Evolutionary conservation across 2,888 invertebrate genomes (phyloP), one percentile per base, ranked within the genome.

Genomic region (Volucella bombylans): DNA sequence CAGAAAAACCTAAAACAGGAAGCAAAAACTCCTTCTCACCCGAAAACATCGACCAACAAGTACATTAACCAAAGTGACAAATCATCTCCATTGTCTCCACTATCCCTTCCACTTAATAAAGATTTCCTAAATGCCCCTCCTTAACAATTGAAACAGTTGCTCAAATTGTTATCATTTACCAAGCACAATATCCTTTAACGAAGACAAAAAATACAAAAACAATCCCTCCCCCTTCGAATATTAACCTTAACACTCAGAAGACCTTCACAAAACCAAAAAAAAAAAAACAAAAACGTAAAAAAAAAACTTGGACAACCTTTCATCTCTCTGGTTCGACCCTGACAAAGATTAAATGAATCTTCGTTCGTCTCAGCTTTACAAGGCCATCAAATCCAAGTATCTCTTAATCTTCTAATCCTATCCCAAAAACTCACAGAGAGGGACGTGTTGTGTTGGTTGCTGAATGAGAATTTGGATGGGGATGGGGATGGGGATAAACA

Each of bases 301-400:
- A n/a, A 45, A n/a, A 4, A 45, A 45, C 39, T 14, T 14, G 14
- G 14, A 57, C 10, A 57, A 57, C 57, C 31, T 31, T 31, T 31
- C 31, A 31, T 31, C 31, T 31, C 31, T 6, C 31, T 31, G 6
- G 1, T 31, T 31, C 31, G 31, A 31, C 31, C 6, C 31, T 31
- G 31, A 41, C n/a, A 12, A 55, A n/a, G 31, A 55, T 31, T 38
- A 57, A 57, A 57, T 52, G 64, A 74, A 74, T 73, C 57, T 64
- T 12, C 57, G 65, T 79, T 12, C 57, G 65, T 79, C 79, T 74
- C 31, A 15, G 65, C 43, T 59, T 59, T 64, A 78, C 71, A 78
- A 78, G 78, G 71, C 71, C 71, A 65, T 64, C 64, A 52, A 55
- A 64, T 65, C 65, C 43, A 64, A 71, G 68, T 54, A 73, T 74